Evolutionary conservation across 2,888 invertebrate genomes (phyloP).

Genomic region (Protodeltote pygarga): DNA sequence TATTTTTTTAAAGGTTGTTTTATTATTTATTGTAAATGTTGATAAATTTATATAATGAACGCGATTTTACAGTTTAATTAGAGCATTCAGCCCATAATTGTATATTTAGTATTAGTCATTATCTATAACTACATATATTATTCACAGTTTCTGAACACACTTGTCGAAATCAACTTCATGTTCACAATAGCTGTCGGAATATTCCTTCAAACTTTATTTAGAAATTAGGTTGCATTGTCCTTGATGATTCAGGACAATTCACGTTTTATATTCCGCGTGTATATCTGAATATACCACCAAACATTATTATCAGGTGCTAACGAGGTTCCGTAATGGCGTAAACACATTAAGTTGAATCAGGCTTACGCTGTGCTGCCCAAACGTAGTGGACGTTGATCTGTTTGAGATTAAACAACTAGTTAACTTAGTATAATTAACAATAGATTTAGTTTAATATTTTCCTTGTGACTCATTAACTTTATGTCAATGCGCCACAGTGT

Average conservation of each 20-base stretch:
- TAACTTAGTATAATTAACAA: constrained; percentile 71
- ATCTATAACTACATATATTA: too few species aligned
- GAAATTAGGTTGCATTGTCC: constrained; percentile 8
- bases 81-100: too few species aligned
- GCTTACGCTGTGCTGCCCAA: constrained; percentile 55
- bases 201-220: constrained; percentile 2
- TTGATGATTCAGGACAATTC: constrained; percentile 25
- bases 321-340: constrained; percentile 53
- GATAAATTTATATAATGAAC: too few species aligned
- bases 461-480: constrained; percentile 73
- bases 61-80: too few species aligned
- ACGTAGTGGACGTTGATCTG: constrained; percentile 55
- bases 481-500: constrained; percentile 46
- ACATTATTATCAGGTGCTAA: constrained; percentile 54
- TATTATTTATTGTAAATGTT: too few species aligned
- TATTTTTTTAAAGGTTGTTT: too few species aligned
- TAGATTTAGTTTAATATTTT: constrained; percentile 75
- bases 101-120: too few species aligned
- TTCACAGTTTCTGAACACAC: too few species aligned
- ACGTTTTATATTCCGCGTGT: background rate
- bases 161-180: too few species aligned
- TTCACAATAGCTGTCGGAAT: constrained; percentile 9
- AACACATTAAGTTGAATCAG: constrained; percentile 63
- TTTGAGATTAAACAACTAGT: constrained; percentile 68
- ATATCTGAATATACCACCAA: constrained; percentile 15